phyloP scores from a whole-genome alignment of 2,888 invertebrate genomes.

The Itoplectis maculator region DNA sequence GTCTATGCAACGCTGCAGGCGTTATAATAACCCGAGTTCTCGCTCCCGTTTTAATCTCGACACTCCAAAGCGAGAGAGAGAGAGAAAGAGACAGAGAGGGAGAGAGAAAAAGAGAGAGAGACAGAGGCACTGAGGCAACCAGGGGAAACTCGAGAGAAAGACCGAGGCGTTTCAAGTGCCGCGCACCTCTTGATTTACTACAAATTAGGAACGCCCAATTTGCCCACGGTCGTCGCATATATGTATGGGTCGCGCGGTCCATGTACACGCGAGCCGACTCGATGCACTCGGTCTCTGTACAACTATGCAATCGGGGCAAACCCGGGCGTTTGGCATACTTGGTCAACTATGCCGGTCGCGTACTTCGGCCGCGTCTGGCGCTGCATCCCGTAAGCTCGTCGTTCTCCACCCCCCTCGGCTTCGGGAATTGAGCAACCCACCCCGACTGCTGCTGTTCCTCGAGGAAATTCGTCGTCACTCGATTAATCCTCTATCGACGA shows the following conservation, averaged over 20 bases:
- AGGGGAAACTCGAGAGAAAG: constrained; percentile 46
- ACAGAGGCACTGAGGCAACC: constrained; percentile 13
- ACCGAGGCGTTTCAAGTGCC: constrained; percentile 53
- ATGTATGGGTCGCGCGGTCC: constrained; percentile 7
- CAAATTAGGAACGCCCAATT: constrained; percentile 73
- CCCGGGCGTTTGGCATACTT: constrained; percentile 71
- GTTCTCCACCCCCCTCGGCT: constrained; percentile 5
- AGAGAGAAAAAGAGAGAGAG: constrained; percentile 31
- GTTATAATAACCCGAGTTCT: constrained; percentile 66
- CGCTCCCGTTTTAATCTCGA: constrained; percentile 64
- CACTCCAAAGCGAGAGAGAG: neutral
- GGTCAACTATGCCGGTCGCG: constrained; percentile 73
- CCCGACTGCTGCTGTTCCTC: constrained; percentile 6
- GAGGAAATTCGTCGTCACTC: constrained; percentile 57
- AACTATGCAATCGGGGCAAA: constrained; percentile 57
- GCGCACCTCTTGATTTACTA: constrained; percentile 69
- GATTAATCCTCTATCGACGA: constrained; percentile 63
- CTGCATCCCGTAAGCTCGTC: neutral
- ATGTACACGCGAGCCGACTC: constrained; percentile 30
- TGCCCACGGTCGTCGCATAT: constrained; percentile 47
- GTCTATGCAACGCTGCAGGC: constrained; percentile 66
- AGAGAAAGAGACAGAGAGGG: no score
- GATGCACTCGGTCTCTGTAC: constrained; percentile 49
- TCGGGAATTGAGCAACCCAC: constrained; percentile 56
- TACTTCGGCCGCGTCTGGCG: constrained; percentile 61